Conservation (phyloP, 2,888 invertebrate genomes). For the Drosophila formosana region DNA sequence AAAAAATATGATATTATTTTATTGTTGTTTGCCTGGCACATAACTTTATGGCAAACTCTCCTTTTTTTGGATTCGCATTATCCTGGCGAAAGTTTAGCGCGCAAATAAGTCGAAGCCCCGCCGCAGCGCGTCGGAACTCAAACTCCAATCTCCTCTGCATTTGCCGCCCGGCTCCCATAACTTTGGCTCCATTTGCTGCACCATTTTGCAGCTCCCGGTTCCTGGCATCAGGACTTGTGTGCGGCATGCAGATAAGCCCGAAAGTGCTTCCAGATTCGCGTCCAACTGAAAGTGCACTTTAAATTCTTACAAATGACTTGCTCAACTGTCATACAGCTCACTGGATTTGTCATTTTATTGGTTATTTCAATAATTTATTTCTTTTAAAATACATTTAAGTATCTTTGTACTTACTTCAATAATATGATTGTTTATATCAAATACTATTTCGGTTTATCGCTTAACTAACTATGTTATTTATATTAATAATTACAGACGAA, state of each 20-base stretch:
- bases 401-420: not conserved
- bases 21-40: slow-evolving; percentile 76
- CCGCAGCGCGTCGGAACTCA: slow-evolving; percentile 46
- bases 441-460: too few species aligned
- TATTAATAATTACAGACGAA: too few species aligned
- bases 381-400: not conserved
- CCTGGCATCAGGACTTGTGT: slow-evolving; percentile 14
- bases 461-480: too few species aligned
- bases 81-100: slow-evolving; percentile 63
- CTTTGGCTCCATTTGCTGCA: slow-evolving; percentile 73
- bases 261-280: slow-evolving; percentile 63
- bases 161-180: slow-evolving; percentile 53
- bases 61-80: slow-evolving; percentile 61
- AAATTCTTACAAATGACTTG: slow-evolving; percentile 83
- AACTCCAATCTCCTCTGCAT: slow-evolving; percentile 50
- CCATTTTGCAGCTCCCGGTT: slow-evolving; percentile 49
- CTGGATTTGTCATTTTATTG: not conserved
- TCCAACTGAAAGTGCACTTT: slow-evolving; percentile 82
- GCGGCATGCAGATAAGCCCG: slow-evolving; percentile 60
- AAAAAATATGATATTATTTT: slow-evolving; percentile 76
- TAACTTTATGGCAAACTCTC: slow-evolving; percentile 79
- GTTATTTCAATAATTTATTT: slow-evolving; percentile 17
- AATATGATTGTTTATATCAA: not conserved
- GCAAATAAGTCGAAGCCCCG: slow-evolving; percentile 62
- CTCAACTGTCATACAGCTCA: slow-evolving; percentile 15